Conservation (phyloP, 2,113 vertebrate species). For the Passer montanus region DNA sequence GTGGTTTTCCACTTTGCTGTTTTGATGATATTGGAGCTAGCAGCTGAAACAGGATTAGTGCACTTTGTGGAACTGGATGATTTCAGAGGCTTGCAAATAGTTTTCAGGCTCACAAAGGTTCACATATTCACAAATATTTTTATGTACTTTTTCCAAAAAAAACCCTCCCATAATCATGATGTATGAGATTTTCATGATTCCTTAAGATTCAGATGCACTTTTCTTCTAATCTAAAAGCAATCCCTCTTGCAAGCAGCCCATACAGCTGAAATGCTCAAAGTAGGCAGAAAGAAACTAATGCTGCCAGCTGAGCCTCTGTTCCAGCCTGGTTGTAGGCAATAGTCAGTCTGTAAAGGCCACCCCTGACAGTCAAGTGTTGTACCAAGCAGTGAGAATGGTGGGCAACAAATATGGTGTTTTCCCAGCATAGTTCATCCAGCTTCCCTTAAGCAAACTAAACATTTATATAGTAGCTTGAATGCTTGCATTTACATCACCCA, state of each 20-base stretch:
- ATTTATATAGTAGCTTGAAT: neutral
- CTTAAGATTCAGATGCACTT: neutral
- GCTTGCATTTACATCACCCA: neutral
- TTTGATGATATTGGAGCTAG: neutral
- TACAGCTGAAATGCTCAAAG: neutral
- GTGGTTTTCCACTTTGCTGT: neutral
- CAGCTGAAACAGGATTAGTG: neutral
- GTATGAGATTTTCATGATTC: neutral
- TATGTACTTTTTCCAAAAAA: neutral
- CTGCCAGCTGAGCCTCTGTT: neutral
- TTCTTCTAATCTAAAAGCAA: neutral
- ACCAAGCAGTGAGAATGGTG: neutral
- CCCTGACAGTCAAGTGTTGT: neutral
- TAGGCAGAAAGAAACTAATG: neutral
- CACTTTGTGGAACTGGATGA: neutral
- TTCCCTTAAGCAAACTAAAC: neutral
- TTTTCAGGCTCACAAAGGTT: neutral
- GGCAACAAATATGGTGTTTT: neutral
- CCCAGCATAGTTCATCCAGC: neutral
- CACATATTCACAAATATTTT: neutral
- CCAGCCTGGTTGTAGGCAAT: neutral
- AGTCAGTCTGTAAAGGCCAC: neutral
- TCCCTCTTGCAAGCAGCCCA: neutral
- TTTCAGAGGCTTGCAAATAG: neutral
- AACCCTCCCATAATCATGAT: accelerated